These are phyloP conservation scores for Chelonia mydas DNA, from an alignment of 2,797 vertebrate species.

Conservation along the genomic window DNA sequence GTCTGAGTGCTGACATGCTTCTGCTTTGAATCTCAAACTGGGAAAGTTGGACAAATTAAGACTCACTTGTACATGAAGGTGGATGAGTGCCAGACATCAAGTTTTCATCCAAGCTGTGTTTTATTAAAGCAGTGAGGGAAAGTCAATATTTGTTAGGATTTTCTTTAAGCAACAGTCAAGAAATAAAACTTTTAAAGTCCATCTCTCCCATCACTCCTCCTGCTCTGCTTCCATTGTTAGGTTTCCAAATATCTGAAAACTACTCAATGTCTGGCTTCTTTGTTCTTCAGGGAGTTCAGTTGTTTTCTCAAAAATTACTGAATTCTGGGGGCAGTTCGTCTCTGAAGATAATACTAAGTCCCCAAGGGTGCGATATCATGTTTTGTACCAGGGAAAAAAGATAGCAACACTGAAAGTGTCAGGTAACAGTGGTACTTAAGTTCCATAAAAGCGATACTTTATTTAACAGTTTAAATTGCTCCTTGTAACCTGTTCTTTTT, in stretches of 20 bases:
- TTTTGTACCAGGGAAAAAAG: slow-evolving; percentile 13
- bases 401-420: not conserved
- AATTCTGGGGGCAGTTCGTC: not conserved
- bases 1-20: not conserved
- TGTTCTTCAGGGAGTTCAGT: not conserved
- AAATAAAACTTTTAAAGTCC: not conserved
- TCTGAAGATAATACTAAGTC: not conserved
- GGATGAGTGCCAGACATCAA: not conserved
- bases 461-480: slow-evolving; percentile 28
- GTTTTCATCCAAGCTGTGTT: not conserved
- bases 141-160: not conserved
- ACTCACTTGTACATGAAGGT: not conserved
- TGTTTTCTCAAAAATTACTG: not conserved
- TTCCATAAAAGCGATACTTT: not conserved
- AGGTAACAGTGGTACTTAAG: slow-evolving; percentile 25
- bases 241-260: not conserved
- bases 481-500: not conserved
- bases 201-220: not conserved
- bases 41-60: not conserved
- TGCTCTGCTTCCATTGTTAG: not conserved
- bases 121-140: not conserved
- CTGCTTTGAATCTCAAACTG: not conserved
- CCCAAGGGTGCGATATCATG: not conserved
- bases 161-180: not conserved
- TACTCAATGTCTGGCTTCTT: not conserved